A percentile compares a stretch with the other conserved stretches of the same genome.
phyloP scores from a whole-genome alignment of 1,140 invertebrate species.

The Nephila pilipes region DNA sequence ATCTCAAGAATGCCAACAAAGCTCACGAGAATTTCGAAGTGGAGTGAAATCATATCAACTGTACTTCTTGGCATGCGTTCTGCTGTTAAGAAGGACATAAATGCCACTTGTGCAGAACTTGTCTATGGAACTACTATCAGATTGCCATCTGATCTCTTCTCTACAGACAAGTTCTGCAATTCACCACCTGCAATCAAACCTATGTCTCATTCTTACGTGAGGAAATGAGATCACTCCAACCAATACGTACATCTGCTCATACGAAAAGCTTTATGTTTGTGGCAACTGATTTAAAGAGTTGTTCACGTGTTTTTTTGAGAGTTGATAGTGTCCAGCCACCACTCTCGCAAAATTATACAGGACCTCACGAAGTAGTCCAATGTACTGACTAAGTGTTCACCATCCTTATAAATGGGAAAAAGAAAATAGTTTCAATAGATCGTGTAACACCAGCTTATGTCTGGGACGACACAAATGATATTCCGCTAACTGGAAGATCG shows the following conservation, averaged over 20 bases:
- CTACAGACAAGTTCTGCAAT: too few relatives aligned
- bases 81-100: constrained; percentile 79
- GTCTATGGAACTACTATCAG: constrained; percentile 77
- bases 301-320: constrained; percentile 22
- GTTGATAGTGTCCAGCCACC: background rate
- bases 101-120: constrained; percentile 75
- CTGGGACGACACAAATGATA: background rate
- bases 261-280: background rate
- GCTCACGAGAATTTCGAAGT: constrained; percentile 77
- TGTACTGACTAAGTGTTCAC: background rate
- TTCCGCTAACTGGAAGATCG: too few relatives aligned
- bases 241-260: background rate
- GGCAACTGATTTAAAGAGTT: background rate
- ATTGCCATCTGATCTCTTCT: constrained; percentile 77
- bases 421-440: background rate
- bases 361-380: background rate
- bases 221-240: background rate
- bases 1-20: background rate
- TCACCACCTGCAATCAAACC: background rate
- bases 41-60: constrained; percentile 80
- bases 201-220: background rate
- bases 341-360: background rate
- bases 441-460: background rate
- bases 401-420: background rate
- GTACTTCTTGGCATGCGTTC: constrained; percentile 80